Percentiles rank a stretch among this genome's conserved stretches.
Conservation (phyloP, 2,113 vertebrate genomes). For the Salvelinus alpinus region DNA sequence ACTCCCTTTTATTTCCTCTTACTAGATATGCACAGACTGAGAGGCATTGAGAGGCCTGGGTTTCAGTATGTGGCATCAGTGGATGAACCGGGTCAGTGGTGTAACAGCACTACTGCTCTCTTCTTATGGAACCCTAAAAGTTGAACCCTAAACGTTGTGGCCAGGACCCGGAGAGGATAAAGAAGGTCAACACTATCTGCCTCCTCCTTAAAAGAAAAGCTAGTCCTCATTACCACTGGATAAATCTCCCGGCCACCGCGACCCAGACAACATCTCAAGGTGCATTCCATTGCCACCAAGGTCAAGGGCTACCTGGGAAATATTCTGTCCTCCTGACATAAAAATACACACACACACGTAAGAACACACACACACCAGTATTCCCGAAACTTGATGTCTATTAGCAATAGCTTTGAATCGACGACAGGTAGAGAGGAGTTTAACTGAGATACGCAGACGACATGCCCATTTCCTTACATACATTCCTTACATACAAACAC, state of each 20-base stretch:
- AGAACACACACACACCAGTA: not conserved
- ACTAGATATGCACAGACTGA: not conserved
- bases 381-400: too few species aligned
- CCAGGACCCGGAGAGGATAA: not conserved
- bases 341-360: not conserved
- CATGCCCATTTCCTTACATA: not conserved
- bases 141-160: conserved; percentile 5
- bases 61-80: not conserved
- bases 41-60: not conserved
- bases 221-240: conserved; percentile 2
- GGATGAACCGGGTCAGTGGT: not conserved
- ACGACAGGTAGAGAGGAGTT: too few species aligned
- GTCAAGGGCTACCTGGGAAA: conserved; percentile 1
- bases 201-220: not conserved
- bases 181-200: not conserved
- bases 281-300: conserved; percentile 1
- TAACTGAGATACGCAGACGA: not conserved
- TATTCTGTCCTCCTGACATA: not conserved
- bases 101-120: not conserved
- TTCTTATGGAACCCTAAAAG: not conserved
- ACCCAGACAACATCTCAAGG: not conserved
- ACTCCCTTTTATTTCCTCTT: too few species aligned
- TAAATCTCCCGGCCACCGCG: not conserved
- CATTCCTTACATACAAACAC: too few species aligned
- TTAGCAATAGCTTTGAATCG: too few species aligned